phyloP scores from a whole-genome alignment of 2,888 invertebrate species.

The Lithophane leautieri region DNA sequence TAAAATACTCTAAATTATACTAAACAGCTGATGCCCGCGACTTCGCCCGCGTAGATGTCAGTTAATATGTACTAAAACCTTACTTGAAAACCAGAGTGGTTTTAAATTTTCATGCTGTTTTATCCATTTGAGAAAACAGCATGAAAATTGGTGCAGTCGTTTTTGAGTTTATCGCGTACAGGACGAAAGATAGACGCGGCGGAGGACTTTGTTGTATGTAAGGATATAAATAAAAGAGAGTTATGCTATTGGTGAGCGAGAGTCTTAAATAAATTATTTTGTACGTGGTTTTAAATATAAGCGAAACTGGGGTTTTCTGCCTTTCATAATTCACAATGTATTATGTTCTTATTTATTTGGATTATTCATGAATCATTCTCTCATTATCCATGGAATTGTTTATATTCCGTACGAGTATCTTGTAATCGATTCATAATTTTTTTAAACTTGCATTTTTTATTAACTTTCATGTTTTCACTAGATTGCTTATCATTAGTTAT shows the following conservation, averaged over 20 bases:
- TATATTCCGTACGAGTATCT: slow-evolving; percentile 27
- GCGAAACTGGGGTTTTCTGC: slow-evolving; percentile 18
- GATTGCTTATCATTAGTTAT: background rate
- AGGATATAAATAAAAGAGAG: slow-evolving; percentile 13
- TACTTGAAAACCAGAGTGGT: too few species aligned
- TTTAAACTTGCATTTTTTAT: background rate
- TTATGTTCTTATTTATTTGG: slow-evolving; percentile 38
- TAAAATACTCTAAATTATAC: slow-evolving; percentile 36
- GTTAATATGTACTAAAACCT: too few species aligned
- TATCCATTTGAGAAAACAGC: too few species aligned
- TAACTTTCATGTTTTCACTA: background rate
- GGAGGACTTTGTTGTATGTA: too few species aligned
- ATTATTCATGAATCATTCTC: slow-evolving; percentile 3
- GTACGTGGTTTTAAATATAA: slow-evolving; percentile 32
- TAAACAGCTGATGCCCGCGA: too few species aligned
- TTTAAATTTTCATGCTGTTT: too few species aligned
- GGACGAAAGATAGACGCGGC: too few species aligned
- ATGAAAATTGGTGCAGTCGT: too few species aligned
- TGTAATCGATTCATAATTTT: slow-evolving; percentile 18
- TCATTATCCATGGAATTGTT: slow-evolving; percentile 34
- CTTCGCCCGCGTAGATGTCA: too few species aligned
- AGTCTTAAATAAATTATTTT: slow-evolving; percentile 39
- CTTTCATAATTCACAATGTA: slow-evolving; percentile 36
- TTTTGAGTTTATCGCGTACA: too few species aligned
- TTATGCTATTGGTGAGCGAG: slow-evolving; percentile 26